These are phyloP conservation scores for Pavo muticus DNA, from an alignment of 2,113 vertebrate species.

Conservation along the genomic window DNA sequence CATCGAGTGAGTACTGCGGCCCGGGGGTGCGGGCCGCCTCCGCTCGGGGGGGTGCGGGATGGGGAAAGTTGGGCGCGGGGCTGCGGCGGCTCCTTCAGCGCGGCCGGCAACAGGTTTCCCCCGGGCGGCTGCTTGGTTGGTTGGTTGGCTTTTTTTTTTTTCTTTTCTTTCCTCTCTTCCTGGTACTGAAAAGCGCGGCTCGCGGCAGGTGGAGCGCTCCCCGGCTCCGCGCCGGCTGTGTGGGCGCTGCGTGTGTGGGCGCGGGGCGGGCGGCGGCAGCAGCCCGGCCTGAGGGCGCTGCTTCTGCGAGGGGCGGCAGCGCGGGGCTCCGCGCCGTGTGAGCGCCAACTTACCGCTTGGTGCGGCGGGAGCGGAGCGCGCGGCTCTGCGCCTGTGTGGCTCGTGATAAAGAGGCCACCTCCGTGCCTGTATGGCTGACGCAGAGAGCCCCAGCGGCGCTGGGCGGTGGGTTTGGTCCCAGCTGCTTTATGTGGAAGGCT, in stretches of 20 bases:
- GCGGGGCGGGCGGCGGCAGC: no score
- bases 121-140: neutral
- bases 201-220: slow-evolving; percentile 16
- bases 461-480: neutral
- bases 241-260: no score
- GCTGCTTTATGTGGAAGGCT: neutral
- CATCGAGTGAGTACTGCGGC: slow-evolving; percentile 90
- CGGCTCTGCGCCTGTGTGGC: no score
- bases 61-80: neutral
- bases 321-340: no score
- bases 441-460: neutral
- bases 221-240: no score
- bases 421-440: neutral
- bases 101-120: slow-evolving; percentile 42
- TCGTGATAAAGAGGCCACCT: no score
- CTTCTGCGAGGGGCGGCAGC: no score
- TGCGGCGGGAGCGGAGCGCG: no score
- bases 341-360: no score
- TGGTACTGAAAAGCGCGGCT: neutral
- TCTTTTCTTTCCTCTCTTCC: no score
- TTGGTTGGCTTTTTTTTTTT: no score
- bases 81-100: neutral
- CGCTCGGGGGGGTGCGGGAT: neutral
- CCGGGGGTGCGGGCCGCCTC: neutral
- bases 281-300: no score